Evolutionary conservation across 2,113 vertebrate genomes (phyloP), one percentile per base, ranked within the genome.

Genomic region (Zosterops japonicus): DNA sequence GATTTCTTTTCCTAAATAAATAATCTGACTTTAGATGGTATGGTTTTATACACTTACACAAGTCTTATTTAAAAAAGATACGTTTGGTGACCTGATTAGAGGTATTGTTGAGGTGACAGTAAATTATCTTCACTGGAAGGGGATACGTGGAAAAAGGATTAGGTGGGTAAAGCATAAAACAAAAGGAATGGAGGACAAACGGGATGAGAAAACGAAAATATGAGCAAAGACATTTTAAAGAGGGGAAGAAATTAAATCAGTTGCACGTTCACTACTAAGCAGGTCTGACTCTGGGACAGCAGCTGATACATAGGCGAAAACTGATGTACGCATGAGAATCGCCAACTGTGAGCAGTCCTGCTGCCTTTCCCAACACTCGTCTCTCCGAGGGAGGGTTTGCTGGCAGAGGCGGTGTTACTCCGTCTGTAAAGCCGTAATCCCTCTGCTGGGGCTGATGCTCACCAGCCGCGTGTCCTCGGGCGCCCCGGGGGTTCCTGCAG

Each of bases 281-380:
- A 57, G 15, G 14, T 67, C 23, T 46, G 55, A 42, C 23, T 57
- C 39, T 39, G 11, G 5, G 21, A 81, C 18, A 18, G 29, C 52
- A n/a, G n/a, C 63, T 56, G 53, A 56, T 47, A 35, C 14, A 6
- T 6, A 55, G 0, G 0, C 18, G 6, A 76, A 75, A 78, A 44
- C 14, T 3, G 17, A 74, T 28, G 25, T 2, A 4, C 25, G 17
- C 11, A 50, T 10, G 57, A 59, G 83, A 93, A 55, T 3, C 19
- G 15, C 72, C 33, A 42, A 53, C 14, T 8, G 2, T 1, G 23
- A 77, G 68, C 72, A n/a, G 33, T 16, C 49, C 42, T 50, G 52
- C 39, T 17, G n/a, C 8, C 1, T 82, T 87, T 57, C 35, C 64
- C 52, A 65, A 25, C 59, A 7, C 29, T 1, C 0, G 25, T 2